Evolutionary conservation across 1,140 invertebrate species (phyloP).

Genomic region (Calycopis cecrops): DNA sequence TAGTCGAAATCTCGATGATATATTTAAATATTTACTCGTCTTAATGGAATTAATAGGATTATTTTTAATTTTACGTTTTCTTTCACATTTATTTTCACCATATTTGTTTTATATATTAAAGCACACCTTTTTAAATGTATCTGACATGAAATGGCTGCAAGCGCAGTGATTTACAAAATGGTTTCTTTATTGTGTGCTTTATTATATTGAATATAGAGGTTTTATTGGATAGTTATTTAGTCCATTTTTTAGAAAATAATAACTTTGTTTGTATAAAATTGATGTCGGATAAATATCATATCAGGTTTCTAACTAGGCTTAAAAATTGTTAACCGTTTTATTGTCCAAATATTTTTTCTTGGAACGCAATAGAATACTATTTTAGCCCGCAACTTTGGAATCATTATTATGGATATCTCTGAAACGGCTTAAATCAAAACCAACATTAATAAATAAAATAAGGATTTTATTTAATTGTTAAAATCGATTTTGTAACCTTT

Average conservation of each 20-base stretch:
- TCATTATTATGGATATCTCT: no score
- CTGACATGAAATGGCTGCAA: slow-evolving; percentile 23
- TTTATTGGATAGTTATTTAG: slow-evolving; percentile 25
- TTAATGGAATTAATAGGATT: slow-evolving; percentile 43
- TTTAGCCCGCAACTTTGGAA: not conserved
- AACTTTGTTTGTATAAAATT: slow-evolving; percentile 41
- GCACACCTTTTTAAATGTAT: slow-evolving; percentile 34
- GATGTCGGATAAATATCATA: slow-evolving; percentile 34
- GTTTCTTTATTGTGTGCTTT: slow-evolving; percentile 30
- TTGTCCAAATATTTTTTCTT: slow-evolving; percentile 15
- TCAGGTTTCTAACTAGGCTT: slow-evolving; percentile 16
- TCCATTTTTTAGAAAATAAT: slow-evolving; percentile 35
- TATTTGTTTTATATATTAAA: slow-evolving; percentile 33
- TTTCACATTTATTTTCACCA: slow-evolving; percentile 6
- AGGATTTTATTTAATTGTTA: no score
- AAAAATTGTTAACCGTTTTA: slow-evolving; percentile 16
- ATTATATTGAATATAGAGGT: slow-evolving; percentile 20
- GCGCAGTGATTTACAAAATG: slow-evolving; percentile 15
- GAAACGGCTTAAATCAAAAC: no score
- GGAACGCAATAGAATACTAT: slow-evolving; percentile 1
- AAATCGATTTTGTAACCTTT: no score
- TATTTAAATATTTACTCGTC: slow-evolving; percentile 63
- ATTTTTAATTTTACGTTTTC: slow-evolving; percentile 8
- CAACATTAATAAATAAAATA: no score
- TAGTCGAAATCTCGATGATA: slow-evolving; percentile 71